Evolutionary conservation across 2,113 vertebrate genomes (phyloP).

Genomic region (Anser brachyrhynchus): DNA sequence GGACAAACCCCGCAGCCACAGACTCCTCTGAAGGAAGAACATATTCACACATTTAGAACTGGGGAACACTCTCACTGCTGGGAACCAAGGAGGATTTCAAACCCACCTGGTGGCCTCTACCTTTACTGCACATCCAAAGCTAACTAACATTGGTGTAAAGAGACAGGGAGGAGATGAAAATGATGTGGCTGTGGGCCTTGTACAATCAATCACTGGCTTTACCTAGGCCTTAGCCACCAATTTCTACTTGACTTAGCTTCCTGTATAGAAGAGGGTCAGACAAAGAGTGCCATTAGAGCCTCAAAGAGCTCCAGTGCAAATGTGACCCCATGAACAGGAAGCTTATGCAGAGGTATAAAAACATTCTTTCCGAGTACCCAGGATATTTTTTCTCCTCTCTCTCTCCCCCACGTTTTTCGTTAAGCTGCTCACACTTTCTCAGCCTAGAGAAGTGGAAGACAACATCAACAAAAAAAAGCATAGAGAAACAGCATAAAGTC

Average conservation of each 20-base stretch:
- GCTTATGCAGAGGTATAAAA: neutral
- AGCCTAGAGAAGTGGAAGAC: constrained; percentile 12
- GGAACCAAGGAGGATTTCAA: neutral
- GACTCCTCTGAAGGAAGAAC: neutral
- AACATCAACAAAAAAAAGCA: constrained; percentile 45
- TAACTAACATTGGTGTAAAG: constrained; percentile 18
- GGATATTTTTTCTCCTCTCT: constrained; percentile 31
- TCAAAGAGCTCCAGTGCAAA: neutral
- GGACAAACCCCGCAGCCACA: constrained; percentile 16
- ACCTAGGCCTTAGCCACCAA: neutral
- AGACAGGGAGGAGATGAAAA: constrained; percentile 56
- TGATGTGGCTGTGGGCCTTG: neutral
- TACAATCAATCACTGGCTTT: neutral
- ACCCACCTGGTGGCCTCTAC: neutral
- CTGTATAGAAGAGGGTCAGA: constrained; percentile 19
- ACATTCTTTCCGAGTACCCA: neutral
- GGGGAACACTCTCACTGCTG: neutral
- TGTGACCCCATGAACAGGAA: constrained; percentile 30
- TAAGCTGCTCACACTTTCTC: neutral
- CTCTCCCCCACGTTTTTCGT: constrained; percentile 16
- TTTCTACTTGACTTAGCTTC: constrained; percentile 4
- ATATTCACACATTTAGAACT: neutral
- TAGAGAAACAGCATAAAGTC: constrained; percentile 49
- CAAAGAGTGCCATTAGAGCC: neutral
- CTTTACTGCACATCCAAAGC: neutral